Evolutionary conservation across 1,140 invertebrate species (phyloP).

Genomic region (Leptopilina clavipes): DNA sequence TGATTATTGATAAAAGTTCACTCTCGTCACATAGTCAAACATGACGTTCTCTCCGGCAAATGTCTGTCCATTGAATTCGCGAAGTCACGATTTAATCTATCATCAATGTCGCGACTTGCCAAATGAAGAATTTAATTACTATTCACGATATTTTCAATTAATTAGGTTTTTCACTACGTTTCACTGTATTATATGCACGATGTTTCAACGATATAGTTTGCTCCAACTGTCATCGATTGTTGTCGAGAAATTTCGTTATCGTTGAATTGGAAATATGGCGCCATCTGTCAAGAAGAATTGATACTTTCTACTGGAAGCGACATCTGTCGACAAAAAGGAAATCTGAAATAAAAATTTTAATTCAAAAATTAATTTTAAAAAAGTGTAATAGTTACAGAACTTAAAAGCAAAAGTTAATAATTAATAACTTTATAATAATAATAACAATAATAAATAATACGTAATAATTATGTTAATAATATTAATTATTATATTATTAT

Average conservation of each 20-base stretch:
- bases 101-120: not conserved
- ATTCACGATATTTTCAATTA: not conserved
- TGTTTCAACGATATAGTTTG: not conserved
- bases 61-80: not conserved
- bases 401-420: too few relatives aligned
- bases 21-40: not conserved
- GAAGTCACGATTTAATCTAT: not conserved
- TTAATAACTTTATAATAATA: too few relatives aligned
- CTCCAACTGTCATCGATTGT: conserved; percentile 28
- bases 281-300: not conserved
- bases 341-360: not conserved
- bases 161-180: not conserved
- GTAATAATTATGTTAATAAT: too few relatives aligned
- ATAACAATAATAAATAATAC: too few relatives aligned
- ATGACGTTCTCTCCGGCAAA: conserved; percentile 17
- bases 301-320: not conserved
- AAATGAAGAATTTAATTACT: not conserved
- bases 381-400: too few relatives aligned
- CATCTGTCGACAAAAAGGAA: not conserved
- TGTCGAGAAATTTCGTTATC: not conserved
- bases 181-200: too few relatives aligned
- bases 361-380: too few relatives aligned
- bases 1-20: conserved; percentile 7
- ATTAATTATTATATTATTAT: too few relatives aligned
- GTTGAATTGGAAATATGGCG: not conserved